A percentile compares a stretch with the other conserved stretches of the same genome.
Evolutionary conservation across 2,888 invertebrate genomes (phyloP).

Genomic region (Eristalinus aeneus): DNA sequence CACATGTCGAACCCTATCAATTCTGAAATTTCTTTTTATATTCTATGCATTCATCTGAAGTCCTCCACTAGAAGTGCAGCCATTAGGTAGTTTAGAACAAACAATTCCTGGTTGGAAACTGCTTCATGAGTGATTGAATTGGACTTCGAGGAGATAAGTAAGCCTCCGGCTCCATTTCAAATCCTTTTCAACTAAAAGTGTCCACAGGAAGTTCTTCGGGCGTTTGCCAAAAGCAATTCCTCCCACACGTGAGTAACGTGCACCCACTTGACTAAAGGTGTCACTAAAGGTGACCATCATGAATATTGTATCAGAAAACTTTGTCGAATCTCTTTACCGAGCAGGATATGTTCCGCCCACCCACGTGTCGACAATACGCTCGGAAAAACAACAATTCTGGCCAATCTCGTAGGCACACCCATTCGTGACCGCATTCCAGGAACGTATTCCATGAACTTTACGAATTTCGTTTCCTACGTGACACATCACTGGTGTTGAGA

Average conservation of each 20-base stretch:
- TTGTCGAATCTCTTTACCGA: neutral
- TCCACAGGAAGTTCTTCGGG: neutral
- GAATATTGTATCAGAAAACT: neutral
- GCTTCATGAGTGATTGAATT: neutral
- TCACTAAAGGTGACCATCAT: neutral
- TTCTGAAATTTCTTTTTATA: too few relatives aligned
- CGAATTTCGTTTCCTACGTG: slow-evolving; percentile 47
- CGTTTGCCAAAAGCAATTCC: neutral
- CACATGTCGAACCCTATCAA: too few relatives aligned
- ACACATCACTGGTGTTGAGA: slow-evolving; percentile 24
- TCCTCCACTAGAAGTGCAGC: too few relatives aligned
- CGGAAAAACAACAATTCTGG: neutral
- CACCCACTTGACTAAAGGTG: neutral
- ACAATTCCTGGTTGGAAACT: neutral
- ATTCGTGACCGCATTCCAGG: neutral
- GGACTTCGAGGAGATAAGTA: neutral
- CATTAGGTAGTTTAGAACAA: neutral
- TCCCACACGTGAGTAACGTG: neutral
- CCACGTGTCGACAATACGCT: too few relatives aligned
- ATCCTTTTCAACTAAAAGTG: too few relatives aligned
- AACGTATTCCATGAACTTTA: slow-evolving; percentile 1
- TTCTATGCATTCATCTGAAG: too few relatives aligned
- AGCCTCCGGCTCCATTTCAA: neutral
- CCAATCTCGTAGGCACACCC: neutral
- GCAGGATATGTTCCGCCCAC: too few relatives aligned